A percentile compares a stretch with the other conserved stretches of the same genome.
Conservation (phyloP, 2,888 invertebrate species). For the Clistopyga incitator region DNA sequence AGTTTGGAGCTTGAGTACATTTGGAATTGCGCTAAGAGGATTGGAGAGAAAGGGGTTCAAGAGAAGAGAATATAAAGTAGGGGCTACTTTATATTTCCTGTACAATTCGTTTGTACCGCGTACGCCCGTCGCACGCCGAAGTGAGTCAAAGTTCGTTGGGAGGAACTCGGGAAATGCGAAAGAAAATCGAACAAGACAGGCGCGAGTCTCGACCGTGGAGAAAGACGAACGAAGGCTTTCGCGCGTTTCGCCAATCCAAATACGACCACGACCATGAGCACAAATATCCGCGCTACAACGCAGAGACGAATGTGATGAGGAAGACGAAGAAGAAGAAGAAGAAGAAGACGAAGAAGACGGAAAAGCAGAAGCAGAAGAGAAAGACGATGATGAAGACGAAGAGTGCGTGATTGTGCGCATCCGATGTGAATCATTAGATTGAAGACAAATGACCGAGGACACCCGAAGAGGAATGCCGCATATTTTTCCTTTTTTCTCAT, state of each 20-base stretch:
- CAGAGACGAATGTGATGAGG: slow-evolving; percentile 52
- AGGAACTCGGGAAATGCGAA: slow-evolving; percentile 13
- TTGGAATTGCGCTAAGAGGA: not conserved
- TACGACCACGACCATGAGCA: slow-evolving; percentile 41
- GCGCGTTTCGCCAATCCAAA: slow-evolving; percentile 43
- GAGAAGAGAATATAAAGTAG: too few relatives aligned
- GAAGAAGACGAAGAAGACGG: slow-evolving; percentile 34
- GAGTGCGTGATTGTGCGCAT: slow-evolving; percentile 22
- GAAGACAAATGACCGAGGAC: slow-evolving; percentile 53
- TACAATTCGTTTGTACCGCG: too few relatives aligned
- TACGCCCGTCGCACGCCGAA: not conserved
- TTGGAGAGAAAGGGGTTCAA: not conserved
- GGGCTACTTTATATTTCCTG: too few relatives aligned
- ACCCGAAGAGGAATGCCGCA: slow-evolving; percentile 47
- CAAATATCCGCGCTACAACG: slow-evolving; percentile 43
- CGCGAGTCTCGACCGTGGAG: not conserved
- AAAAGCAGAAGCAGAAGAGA: too few relatives aligned
- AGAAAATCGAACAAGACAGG: slow-evolving; percentile 4
- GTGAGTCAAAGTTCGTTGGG: not conserved
- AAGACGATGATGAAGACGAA: slow-evolving; percentile 34
- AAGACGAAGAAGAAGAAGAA: slow-evolving; percentile 35
- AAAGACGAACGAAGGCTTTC: slow-evolving; percentile 4
- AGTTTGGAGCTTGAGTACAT: too few relatives aligned
- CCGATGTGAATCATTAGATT: slow-evolving; percentile 63
- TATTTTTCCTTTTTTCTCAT: too few relatives aligned